These are phyloP conservation scores for Cremastinae sp. DNA, from an alignment of 2,888 invertebrate genomes.

Conservation along the genomic window DNA sequence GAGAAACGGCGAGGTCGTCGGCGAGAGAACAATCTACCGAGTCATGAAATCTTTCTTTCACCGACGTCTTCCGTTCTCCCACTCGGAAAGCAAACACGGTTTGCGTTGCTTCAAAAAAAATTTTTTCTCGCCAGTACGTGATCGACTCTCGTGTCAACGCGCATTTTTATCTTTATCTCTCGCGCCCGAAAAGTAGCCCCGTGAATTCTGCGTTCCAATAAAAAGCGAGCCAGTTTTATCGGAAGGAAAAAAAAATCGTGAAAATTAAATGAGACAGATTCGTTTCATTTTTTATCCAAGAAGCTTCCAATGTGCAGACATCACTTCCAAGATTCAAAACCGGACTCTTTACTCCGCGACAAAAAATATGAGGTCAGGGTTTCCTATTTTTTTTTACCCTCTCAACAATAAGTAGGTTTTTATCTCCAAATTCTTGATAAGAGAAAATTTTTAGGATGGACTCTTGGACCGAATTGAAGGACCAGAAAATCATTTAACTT, in stretches of 20 bases:
- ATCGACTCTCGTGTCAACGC: slow-evolving; percentile 39
- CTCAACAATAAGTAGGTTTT: slow-evolving; percentile 9
- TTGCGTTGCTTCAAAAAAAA: slow-evolving; percentile 40
- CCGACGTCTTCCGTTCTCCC: slow-evolving; percentile 33
- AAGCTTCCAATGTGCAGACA: slow-evolving; percentile 50
- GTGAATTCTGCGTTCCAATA: neutral
- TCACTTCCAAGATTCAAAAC: slow-evolving; percentile 25
- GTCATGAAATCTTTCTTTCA: slow-evolving; percentile 26
- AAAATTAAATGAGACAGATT: slow-evolving; percentile 19
- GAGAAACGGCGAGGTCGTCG: slow-evolving; percentile 42
- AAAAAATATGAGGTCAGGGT: slow-evolving; percentile 48
- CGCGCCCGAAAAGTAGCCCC: neutral
- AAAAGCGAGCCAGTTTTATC: neutral
- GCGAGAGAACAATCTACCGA: slow-evolving; percentile 39
- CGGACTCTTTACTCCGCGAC: slow-evolving; percentile 18
- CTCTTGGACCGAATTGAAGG: no score
- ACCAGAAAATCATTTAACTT: no score
- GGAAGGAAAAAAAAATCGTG: slow-evolving; percentile 6
- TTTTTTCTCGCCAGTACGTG: slow-evolving; percentile 29
- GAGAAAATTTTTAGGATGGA: neutral
- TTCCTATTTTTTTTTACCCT: neutral
- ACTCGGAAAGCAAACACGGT: slow-evolving; percentile 44
- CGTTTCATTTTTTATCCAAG: neutral
- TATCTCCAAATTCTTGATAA: neutral
- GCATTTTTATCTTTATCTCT: neutral